Percentiles rank a stretch among this genome's conserved stretches.
phyloP scores from a whole-genome alignment of 2,888 invertebrate species.

The Ennomos quercinarius region DNA sequence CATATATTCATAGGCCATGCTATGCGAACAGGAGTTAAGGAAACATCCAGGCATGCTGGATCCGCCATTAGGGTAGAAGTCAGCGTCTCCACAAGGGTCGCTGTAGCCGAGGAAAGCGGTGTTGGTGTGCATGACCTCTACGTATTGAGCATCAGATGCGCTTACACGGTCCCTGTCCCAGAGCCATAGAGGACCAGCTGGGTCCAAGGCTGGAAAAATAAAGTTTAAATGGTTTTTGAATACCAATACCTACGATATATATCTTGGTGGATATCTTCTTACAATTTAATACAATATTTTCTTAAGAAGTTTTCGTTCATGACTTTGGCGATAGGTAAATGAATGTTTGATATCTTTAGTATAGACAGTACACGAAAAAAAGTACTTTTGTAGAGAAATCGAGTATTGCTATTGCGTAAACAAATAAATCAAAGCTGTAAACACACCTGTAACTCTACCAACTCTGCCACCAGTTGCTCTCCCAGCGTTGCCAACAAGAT shows the following conservation, averaged over 20 bases:
- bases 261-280: no score
- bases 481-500: slow-evolving; percentile 70
- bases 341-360: no score
- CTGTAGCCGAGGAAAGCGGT: slow-evolving; percentile 54
- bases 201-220: slow-evolving; percentile 64
- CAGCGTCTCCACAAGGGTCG: slow-evolving; percentile 63
- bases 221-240: no score
- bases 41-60: slow-evolving; percentile 66
- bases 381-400: no score
- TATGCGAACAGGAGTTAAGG: slow-evolving; percentile 63
- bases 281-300: no score
- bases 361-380: no score
- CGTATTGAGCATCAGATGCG: slow-evolving; percentile 62
- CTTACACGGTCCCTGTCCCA: slow-evolving; percentile 51
- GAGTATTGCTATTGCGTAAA: no score
- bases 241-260: no score
- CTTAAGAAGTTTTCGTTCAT: no score
- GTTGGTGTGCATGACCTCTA: slow-evolving; percentile 76
- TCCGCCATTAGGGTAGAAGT: slow-evolving; percentile 72
- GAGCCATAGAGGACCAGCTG: slow-evolving; percentile 70
- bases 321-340: no score
- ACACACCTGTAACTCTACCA: slow-evolving; percentile 67
- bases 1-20: slow-evolving; percentile 61
- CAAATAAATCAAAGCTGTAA: no score
- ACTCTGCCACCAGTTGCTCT: slow-evolving; percentile 56